A percentile compares a stretch with the other conserved stretches of the same genome.
Conservation (phyloP, 2,888 invertebrate genomes). For the Drosophila nigritarsus region DNA sequence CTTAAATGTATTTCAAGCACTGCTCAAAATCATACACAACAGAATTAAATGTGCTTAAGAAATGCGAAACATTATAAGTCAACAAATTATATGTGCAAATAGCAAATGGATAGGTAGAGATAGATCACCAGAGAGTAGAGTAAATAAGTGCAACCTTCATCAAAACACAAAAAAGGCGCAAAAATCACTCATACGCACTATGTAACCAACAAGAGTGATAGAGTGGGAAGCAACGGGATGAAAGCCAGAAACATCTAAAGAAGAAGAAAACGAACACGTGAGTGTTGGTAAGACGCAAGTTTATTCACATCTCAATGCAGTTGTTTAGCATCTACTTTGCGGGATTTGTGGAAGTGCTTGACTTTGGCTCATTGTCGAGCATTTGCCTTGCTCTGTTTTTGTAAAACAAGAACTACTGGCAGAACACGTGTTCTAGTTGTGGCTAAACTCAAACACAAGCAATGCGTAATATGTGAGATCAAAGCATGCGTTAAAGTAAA, state of each 20-base stretch:
- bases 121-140: not conserved
- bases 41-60: conserved; percentile 50
- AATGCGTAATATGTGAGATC: conserved; percentile 50
- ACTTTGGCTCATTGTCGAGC: conserved; percentile 33
- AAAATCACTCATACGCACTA: conserved; percentile 56
- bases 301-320: conserved; percentile 54
- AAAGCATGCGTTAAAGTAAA: conserved; percentile 51
- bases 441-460: conserved; percentile 11
- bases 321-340: conserved; percentile 34
- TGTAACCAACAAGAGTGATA: conserved; percentile 17
- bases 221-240: not conserved
- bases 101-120: not conserved
- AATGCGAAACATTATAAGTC: conserved; percentile 46
- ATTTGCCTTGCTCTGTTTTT: conserved; percentile 36
- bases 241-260: not conserved
- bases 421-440: conserved; percentile 29
- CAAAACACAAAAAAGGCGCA: conserved; percentile 36
- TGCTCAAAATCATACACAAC: conserved; percentile 6
- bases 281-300: conserved; percentile 20
- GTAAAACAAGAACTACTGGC: conserved; percentile 47
- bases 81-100: conserved; percentile 25
- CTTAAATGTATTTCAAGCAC: conserved; percentile 10
- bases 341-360: conserved; percentile 22
- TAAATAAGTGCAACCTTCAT: conserved; percentile 46
- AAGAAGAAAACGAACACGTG: not conserved